Conservation (phyloP, 2,797 vertebrate genomes). For the Numenius phaeopus region DNA sequence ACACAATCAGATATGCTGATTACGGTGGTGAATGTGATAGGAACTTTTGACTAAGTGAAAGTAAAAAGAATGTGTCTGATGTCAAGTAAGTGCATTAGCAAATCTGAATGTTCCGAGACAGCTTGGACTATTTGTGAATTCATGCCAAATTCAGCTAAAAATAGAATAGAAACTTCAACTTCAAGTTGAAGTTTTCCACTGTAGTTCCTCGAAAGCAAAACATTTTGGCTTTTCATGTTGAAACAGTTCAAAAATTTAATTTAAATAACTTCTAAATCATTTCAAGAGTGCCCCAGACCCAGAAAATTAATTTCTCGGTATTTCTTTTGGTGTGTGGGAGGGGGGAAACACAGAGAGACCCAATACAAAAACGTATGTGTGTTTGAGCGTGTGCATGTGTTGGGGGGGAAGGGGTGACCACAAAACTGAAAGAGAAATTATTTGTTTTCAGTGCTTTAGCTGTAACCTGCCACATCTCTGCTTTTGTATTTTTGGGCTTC, state of each 20-base stretch:
- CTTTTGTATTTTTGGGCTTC: neutral
- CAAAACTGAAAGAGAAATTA: neutral
- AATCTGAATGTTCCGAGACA: neutral
- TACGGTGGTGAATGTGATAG: neutral
- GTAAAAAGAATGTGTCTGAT: neutral
- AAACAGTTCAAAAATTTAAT: neutral
- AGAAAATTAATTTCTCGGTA: neutral
- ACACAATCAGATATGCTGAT: neutral
- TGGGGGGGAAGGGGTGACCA: accelerated
- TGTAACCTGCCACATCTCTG: neutral
- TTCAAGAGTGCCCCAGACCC: neutral
- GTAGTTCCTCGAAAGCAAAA: neutral
- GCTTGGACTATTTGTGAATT: neutral
- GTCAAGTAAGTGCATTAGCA: neutral
- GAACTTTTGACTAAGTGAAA: neutral
- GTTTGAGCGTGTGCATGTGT: neutral
- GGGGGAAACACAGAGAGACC: neutral
- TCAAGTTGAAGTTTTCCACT: neutral
- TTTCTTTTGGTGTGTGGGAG: neutral
- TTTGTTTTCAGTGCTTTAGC: neutral
- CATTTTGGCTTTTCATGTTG: neutral
- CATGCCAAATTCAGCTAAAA: neutral
- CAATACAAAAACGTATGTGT: neutral
- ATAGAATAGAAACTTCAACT: neutral
- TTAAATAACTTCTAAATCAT: neutral